These are phyloP conservation scores for Cercopithecus mona DNA, from an alignment of 2,113 vertebrate genomes.

Conservation along the genomic window DNA sequence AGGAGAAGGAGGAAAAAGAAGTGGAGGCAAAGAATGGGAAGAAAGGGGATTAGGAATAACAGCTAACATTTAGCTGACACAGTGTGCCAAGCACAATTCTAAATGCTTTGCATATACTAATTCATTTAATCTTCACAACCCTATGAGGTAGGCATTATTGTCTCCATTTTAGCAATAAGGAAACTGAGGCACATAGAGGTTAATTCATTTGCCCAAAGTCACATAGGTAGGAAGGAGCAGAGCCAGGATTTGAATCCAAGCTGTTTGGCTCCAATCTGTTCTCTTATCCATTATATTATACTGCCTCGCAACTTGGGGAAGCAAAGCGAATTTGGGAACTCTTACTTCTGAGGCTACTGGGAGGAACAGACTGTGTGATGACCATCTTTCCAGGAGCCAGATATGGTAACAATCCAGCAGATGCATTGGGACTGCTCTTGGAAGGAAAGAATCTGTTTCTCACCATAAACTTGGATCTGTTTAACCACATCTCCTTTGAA, in stretches of 20 bases:
- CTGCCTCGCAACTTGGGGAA: neutral
- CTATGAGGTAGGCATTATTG: neutral
- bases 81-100: neutral
- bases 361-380: neutral
- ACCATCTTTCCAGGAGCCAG: neutral
- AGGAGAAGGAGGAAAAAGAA: neutral
- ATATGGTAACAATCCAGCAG: neutral
- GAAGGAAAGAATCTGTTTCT: constrained; percentile 16
- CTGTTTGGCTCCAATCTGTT: neutral
- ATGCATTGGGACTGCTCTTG: neutral
- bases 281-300: neutral
- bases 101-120: constrained; percentile 2
- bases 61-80: neutral
- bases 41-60: neutral
- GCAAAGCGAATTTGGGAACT: neutral
- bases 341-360: neutral
- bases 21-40: neutral
- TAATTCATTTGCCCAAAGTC: constrained; percentile 5
- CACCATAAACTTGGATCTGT: neutral
- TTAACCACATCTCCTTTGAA: neutral
- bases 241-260: neutral
- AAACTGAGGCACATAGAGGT: neutral
- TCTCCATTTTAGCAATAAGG: constrained; percentile 1
- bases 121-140: neutral
- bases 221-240: neutral